phyloP scores from a whole-genome alignment of 92 coral and sea anemone species.

The Epizoanthus rinbou region DNA sequence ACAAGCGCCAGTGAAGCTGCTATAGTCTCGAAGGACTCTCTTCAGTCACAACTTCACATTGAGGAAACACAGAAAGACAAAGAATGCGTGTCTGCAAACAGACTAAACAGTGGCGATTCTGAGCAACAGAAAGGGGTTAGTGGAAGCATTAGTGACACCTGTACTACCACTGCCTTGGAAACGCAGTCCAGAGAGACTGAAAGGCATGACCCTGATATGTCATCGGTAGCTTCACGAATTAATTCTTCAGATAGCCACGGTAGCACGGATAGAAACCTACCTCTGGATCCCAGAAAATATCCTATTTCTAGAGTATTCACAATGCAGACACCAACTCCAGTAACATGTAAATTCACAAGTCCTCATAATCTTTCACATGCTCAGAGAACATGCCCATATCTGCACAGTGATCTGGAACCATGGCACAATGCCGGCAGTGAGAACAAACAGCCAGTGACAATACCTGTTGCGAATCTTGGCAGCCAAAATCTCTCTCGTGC shows the following conservation, averaged over 20 bases:
- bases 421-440: constrained; percentile 5
- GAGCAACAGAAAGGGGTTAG: no score
- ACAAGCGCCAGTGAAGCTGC: no score
- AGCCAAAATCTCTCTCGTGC: constrained; percentile 27
- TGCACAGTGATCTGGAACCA: constrained; percentile 22
- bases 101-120: no score
- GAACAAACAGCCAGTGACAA: background rate
- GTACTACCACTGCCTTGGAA: no score
- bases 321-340: constrained; percentile 29
- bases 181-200: no score
- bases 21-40: no score
- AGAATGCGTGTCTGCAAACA: no score
- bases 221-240: background rate
- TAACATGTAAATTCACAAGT: constrained; percentile 30
- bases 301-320: constrained; percentile 14
- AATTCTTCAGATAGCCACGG: background rate
- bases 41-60: no score
- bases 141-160: no score
- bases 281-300: background rate
- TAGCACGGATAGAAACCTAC: background rate
- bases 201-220: no score
- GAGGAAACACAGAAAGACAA: no score
- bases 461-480: constrained; percentile 3
- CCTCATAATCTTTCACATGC: constrained; percentile 18
- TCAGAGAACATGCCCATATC: constrained; percentile 10